Conservation (phyloP, 1,140 invertebrate species). For the Vollenhovia emeryi region DNA sequence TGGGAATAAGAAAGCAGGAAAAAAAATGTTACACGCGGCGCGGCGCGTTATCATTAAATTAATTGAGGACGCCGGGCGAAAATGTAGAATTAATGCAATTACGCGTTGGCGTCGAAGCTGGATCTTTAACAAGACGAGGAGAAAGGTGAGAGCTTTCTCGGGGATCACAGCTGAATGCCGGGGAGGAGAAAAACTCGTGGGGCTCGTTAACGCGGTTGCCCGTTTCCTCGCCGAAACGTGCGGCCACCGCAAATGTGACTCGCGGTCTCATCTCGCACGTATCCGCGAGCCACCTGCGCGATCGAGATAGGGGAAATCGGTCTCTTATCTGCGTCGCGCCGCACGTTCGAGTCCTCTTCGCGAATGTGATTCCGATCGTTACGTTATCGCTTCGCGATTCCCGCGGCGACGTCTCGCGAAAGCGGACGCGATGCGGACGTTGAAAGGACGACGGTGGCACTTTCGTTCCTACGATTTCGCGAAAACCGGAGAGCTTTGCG, state of each 20-base stretch:
- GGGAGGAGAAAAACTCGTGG: background rate
- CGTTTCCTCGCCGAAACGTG: background rate
- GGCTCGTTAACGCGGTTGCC: background rate
- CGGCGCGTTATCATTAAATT: slow-evolving; percentile 72
- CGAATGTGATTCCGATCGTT: slow-evolving; percentile 12
- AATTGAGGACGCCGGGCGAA: slow-evolving; percentile 68
- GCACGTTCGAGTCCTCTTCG: background rate
- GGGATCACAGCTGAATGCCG: background rate
- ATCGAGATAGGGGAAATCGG: slow-evolving; percentile 47
- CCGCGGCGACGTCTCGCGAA: background rate
- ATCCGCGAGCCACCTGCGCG: slow-evolving; percentile 16
- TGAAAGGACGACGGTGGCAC: background rate
- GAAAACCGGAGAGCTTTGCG: background rate
- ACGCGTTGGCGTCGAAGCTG: slow-evolving; percentile 60
- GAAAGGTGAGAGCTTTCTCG: slow-evolving; percentile 33
- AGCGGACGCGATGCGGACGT: background rate
- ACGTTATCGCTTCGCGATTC: slow-evolving; percentile 11
- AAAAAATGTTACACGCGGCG: slow-evolving; percentile 38
- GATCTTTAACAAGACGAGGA: slow-evolving; percentile 20
- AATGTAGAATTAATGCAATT: slow-evolving; percentile 77
- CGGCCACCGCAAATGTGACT: background rate
- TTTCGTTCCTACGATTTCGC: background rate
- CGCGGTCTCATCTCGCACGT: slow-evolving; percentile 6
- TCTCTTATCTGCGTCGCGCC: slow-evolving; percentile 11
- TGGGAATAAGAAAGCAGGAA: slow-evolving; percentile 80